phyloP scores from a whole-genome alignment of 2,888 invertebrate species.

The Nymphalis polychloros region DNA sequence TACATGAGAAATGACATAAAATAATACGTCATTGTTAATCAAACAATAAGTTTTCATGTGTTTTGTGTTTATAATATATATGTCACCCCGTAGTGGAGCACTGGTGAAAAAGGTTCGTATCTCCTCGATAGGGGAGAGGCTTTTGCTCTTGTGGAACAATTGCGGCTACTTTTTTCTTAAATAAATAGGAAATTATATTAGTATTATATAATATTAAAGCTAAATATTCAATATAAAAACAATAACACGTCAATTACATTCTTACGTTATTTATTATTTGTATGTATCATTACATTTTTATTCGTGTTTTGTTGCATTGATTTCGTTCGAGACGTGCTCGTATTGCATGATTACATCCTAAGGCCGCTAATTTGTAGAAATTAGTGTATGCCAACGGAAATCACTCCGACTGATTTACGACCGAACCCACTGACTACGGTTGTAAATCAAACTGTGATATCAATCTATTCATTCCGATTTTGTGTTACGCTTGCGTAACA shows the following conservation, averaged over 20 bases:
- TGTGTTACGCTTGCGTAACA: constrained; percentile 10
- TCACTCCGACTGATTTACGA: constrained; percentile 46
- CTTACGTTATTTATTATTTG: not conserved
- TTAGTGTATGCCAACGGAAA: constrained; percentile 48
- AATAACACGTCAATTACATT: not conserved
- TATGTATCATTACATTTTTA: constrained; percentile 10
- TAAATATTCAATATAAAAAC: too few relatives aligned
- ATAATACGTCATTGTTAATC: too few relatives aligned
- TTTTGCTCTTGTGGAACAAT: too few relatives aligned
- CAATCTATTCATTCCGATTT: constrained; percentile 46
- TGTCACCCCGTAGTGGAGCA: too few relatives aligned
- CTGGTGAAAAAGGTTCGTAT: too few relatives aligned
- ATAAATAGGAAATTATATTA: too few relatives aligned
- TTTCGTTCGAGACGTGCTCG: constrained; percentile 20
- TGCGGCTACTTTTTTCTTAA: too few relatives aligned
- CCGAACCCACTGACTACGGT: constrained; percentile 35
- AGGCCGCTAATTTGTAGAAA: constrained; percentile 46
- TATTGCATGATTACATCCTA: constrained; percentile 30
- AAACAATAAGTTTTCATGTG: too few relatives aligned
- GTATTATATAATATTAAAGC: too few relatives aligned
- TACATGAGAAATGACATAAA: too few relatives aligned
- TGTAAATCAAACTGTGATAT: constrained; percentile 52
- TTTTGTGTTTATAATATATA: too few relatives aligned
- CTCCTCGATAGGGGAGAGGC: too few relatives aligned
- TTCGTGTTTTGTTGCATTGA: constrained; percentile 19